Evolutionary conservation across 2,797 vertebrate genomes (phyloP), one percentile per base, ranked within the genome.

Genomic region (Myripristis jacobus): DNA sequence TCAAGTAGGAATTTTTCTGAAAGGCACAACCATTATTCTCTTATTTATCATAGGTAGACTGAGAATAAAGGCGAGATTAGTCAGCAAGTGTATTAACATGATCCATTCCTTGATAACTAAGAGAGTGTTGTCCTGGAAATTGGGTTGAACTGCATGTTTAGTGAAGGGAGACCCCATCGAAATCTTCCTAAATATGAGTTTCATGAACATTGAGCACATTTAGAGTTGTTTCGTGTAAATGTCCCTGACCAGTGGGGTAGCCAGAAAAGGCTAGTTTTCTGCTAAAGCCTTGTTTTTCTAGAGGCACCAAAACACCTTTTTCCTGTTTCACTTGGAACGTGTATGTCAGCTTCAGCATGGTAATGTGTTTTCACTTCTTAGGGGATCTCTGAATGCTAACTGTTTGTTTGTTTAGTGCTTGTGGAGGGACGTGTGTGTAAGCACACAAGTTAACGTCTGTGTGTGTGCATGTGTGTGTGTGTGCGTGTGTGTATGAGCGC

Each of bases 251-350:
- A 92, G 92, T 87, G 89, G 91, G 91, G 94, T 93, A 94, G 94
- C 91, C 94, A 94, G 88, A 93, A 94, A 94, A 73, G 90, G 87
- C 80, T 89, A 79, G 90, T 94, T 95, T 91, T 92, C 88, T 92
- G 79, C 91, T 89, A 3, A 50, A 87, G 78, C 90, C 92, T 87
- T 95, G 95, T 96, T 97, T 96, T 96, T 92, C 90, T 93, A 95
- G 94, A 93, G 94, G 93, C 92, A 95, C 94, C 89, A 82, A 93
- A 93, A 94, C 93, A 92, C 93, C 89, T 93, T 95, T 96, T 96
- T 97, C 95, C 94, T 96, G 95, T 97, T 97, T 94, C 93, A 92
- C 93, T 97, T 96, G 95, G 95, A 97, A 94, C 86, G 84, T 57
- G 59, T 86, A 87, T 91, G 89, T 92, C 92, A 90, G 91, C 84